phyloP scores from a whole-genome alignment of 2,888 invertebrate genomes.

The Alcis repandata region DNA sequence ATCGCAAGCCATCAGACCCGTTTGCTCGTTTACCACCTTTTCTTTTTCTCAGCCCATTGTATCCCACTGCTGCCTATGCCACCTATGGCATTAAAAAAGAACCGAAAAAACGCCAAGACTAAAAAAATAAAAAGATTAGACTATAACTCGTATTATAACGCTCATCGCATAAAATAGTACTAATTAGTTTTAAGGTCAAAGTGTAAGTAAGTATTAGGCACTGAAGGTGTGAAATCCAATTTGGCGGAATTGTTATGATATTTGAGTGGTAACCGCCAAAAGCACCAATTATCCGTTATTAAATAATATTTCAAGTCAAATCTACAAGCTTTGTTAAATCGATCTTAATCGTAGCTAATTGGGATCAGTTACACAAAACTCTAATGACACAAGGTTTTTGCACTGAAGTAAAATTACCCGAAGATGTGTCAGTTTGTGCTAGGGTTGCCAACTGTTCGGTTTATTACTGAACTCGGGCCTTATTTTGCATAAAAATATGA shows the following conservation, averaged over 20 bases:
- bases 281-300: conserved; percentile 48
- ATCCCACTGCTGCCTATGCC: no score
- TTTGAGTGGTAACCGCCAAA: conserved; percentile 33
- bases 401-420: conserved; percentile 36
- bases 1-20: no score
- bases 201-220: neutral
- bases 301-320: conserved; percentile 48
- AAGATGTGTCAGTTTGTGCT: conserved; percentile 17
- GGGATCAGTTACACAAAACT: conserved; percentile 33
- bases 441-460: no score
- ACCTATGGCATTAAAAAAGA: no score
- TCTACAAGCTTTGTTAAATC: conserved; percentile 49
- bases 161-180: neutral
- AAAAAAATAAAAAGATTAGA: no score
- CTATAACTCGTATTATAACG: no score
- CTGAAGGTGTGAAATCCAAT: neutral
- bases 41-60: no score
- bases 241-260: conserved; percentile 17
- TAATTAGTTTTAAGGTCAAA: neutral
- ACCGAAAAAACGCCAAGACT: no score
- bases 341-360: conserved; percentile 50
- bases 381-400: conserved; percentile 23
- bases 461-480: no score
- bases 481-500: no score
- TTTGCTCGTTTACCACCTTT: no score